Evolutionary conservation across 2,797 vertebrate species (phyloP).

Genomic region (Pelochelys cantorii): DNA sequence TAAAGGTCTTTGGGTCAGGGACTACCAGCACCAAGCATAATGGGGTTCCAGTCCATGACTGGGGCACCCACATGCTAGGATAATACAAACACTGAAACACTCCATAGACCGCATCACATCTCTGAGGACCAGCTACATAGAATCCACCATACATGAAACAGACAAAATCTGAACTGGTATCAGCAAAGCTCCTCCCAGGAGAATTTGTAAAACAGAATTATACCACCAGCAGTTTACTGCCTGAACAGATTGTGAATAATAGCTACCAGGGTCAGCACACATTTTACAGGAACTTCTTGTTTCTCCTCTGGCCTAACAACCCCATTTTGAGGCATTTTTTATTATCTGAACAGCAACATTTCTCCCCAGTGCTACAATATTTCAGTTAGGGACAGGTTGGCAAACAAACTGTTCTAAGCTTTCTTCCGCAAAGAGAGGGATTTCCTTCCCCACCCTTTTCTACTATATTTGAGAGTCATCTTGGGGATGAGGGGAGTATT

Average conservation of each 20-base stretch:
- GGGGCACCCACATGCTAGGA: rapidly evolving
- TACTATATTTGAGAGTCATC: not conserved
- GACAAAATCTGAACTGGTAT: not conserved
- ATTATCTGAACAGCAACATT: not conserved
- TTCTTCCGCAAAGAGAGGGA: not conserved
- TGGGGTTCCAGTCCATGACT: rapidly evolving
- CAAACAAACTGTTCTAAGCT: rapidly evolving
- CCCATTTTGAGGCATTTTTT: not conserved
- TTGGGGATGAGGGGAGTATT: rapidly evolving
- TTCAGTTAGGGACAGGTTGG: not conserved
- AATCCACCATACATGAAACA: not conserved
- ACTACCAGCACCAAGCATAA: not conserved
- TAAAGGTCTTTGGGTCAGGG: no score
- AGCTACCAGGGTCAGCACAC: not conserved
- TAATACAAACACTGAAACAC: rapidly evolving
- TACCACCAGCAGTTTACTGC: not conserved
- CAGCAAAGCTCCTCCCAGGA: not conserved
- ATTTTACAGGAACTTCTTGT: not conserved
- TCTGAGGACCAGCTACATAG: not conserved
- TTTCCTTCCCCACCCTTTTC: not conserved
- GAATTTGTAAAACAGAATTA: not conserved
- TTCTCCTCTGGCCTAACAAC: not conserved
- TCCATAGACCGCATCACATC: not conserved
- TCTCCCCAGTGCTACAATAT: not conserved
- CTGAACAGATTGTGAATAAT: not conserved